A percentile compares a stretch with the other conserved stretches of the same genome.
These are phyloP conservation scores for Podarcis muralis DNA, from an alignment of 2,113 vertebrate genomes.

Conservation along the genomic window DNA sequence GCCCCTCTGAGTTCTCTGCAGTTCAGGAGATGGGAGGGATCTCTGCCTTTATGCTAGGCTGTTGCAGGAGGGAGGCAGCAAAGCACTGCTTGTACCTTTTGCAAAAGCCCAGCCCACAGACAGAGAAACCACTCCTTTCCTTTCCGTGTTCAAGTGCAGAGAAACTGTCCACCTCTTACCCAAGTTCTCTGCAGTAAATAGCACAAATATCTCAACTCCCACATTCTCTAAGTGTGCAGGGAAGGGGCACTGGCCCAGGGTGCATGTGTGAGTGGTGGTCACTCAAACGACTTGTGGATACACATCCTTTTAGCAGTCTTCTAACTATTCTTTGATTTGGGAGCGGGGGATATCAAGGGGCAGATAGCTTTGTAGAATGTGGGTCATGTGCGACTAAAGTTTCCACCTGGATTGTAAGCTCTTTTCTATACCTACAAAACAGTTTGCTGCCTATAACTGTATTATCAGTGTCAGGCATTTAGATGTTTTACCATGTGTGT, in stretches of 20 bases:
- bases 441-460: neutral
- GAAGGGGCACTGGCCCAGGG: neutral
- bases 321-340: neutral
- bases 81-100: neutral
- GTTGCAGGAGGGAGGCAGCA: neutral
- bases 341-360: neutral
- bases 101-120: neutral
- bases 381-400: neutral
- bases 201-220: too few relatives aligned
- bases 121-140: neutral
- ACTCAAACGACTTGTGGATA: neutral
- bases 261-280: neutral
- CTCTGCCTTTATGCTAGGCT: neutral
- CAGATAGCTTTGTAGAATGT: too few relatives aligned
- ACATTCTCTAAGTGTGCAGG: neutral
- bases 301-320: neutral
- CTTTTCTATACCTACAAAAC: neutral
- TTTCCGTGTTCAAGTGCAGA: neutral
- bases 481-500: neutral
- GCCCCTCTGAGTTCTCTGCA: neutral
- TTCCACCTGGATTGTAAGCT: neutral
- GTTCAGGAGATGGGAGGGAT: neutral
- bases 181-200: neutral
- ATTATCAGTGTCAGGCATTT: neutral
- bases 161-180: neutral